Percentiles rank a stretch among this genome's conserved stretches.
These are phyloP conservation scores for Chrysolina oricalcia DNA, from an alignment of 2,888 invertebrate species.

Conservation along the genomic window DNA sequence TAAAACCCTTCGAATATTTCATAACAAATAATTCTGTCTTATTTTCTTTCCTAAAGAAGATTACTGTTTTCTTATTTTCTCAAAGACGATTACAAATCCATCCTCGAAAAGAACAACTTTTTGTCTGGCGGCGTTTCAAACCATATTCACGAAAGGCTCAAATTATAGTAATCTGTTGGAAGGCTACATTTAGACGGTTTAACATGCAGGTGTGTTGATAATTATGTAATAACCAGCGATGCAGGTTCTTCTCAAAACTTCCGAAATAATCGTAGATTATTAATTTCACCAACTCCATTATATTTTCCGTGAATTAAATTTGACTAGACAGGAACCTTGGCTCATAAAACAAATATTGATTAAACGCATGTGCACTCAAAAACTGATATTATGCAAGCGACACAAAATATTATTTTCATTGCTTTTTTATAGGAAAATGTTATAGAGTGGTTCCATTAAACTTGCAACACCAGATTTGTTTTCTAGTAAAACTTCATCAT, in stretches of 20 bases:
- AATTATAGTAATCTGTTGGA: conserved; percentile 7
- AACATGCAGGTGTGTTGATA: neutral
- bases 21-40: too few species aligned
- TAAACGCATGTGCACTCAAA: too few species aligned
- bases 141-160: neutral
- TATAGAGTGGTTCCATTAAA: too few species aligned
- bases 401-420: too few species aligned
- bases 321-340: neutral
- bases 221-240: neutral
- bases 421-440: too few species aligned
- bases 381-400: too few species aligned
- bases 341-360: too few species aligned
- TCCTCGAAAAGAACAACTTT: neutral
- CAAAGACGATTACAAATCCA: neutral
- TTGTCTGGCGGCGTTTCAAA: neutral
- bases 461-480: too few species aligned
- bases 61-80: too few species aligned
- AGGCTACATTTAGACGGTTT: conserved; percentile 4
- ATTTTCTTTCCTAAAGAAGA: too few species aligned
- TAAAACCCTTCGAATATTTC: too few species aligned
- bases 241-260: neutral
- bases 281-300: neutral
- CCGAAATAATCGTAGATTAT: neutral
- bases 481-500: too few species aligned
- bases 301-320: neutral